phyloP scores from a whole-genome alignment of 2,797 vertebrate species.

The Sitta carolinensis region DNA sequence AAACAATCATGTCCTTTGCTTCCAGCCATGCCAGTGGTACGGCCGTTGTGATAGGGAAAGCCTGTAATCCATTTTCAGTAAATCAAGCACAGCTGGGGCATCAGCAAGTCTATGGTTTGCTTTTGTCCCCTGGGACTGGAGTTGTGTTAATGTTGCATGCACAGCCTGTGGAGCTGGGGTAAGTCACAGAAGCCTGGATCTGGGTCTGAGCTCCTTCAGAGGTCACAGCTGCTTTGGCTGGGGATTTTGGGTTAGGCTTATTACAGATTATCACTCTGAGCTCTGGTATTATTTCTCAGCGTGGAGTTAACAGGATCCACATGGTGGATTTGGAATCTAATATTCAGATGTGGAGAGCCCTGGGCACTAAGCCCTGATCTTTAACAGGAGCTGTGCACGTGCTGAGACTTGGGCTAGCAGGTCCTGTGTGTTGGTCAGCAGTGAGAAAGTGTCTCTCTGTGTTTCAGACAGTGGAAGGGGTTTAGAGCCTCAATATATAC shows the following conservation, averaged over 20 bases:
- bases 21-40: not conserved
- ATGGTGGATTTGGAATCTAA: slow-evolving; percentile 10
- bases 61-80: not conserved
- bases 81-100: not conserved
- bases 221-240: not conserved
- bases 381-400: not conserved
- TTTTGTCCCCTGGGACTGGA: not conserved
- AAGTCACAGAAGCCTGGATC: not conserved
- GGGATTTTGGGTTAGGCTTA: slow-evolving; percentile 27
- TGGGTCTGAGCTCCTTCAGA: not conserved
- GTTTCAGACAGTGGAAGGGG: not conserved
- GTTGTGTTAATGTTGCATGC: not conserved
- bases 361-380: not conserved
- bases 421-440: fast-evolving
- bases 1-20: not conserved
- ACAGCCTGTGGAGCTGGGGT: not conserved
- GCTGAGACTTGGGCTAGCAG: not conserved
- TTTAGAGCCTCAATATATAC: not conserved
- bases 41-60: not conserved
- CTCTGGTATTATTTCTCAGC: slow-evolving; percentile 11
- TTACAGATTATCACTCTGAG: slow-evolving; percentile 4
- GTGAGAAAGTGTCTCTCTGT: not conserved
- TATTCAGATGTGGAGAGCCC: not conserved
- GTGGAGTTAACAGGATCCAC: slow-evolving; percentile 21
- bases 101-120: not conserved